A percentile compares a stretch with the other conserved stretches of the same genome.
Conservation (phyloP, 2,797 vertebrate species). For the Neoniphon sammara region DNA sequence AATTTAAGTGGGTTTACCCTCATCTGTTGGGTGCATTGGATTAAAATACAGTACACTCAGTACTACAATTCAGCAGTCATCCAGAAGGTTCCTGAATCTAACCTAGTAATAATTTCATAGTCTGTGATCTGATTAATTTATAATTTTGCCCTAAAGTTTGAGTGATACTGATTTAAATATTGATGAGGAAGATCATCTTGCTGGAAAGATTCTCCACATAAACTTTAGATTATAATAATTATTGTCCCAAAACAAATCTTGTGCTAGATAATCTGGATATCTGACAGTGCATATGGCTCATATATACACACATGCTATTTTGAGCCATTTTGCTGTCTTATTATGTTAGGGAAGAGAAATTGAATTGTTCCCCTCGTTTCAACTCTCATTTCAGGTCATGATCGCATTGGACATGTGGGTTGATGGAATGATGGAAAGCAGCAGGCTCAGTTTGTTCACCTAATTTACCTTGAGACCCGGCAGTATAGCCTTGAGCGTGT, state of each 20-base stretch:
- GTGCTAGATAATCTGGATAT: too few species aligned
- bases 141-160: too few species aligned
- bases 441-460: conserved; percentile 3
- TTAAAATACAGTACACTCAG: too few species aligned
- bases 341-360: too few species aligned
- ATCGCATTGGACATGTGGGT: conserved; percentile 3
- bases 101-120: not conserved
- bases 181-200: not conserved
- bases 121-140: not conserved
- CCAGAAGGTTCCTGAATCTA: not conserved
- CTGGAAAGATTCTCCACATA: not conserved
- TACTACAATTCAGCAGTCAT: too few species aligned
- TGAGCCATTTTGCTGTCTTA: too few species aligned
- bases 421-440: conserved; percentile 24
- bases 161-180: not conserved
- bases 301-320: not conserved
- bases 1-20: not conserved
- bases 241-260: too few species aligned
- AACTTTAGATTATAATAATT: too few species aligned
- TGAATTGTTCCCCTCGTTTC: too few species aligned
- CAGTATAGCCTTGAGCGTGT: conserved; percentile 49
- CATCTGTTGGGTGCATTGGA: too few species aligned
- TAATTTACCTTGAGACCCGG: conserved; percentile 26
- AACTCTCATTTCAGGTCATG: not conserved
- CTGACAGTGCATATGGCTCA: not conserved